Percentiles rank a stretch among this genome's conserved stretches.
phyloP scores from a whole-genome alignment of 2,888 invertebrate species.

The Parascotia fuliginaria region DNA sequence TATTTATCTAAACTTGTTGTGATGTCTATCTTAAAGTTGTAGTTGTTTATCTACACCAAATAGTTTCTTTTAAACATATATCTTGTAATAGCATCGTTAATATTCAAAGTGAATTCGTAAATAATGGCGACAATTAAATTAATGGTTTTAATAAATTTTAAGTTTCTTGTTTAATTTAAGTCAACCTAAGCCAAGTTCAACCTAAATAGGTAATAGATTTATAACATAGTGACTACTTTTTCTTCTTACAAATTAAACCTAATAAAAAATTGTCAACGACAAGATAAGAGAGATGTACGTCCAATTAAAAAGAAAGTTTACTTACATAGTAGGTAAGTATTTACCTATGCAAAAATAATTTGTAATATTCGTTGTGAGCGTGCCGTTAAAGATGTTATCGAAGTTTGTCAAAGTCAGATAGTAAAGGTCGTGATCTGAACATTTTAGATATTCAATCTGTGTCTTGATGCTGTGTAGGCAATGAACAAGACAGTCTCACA shows the following conservation, averaged over 20 bases:
- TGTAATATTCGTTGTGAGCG: constrained; percentile 47
- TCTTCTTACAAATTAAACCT: constrained; percentile 24
- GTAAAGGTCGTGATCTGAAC: constrained; percentile 61
- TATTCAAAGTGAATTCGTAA: constrained; percentile 7
- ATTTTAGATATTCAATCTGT: constrained; percentile 51
- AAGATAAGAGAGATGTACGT: constrained; percentile 21
- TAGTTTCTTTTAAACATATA: constrained; percentile 1
- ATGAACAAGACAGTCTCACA: constrained; percentile 37
- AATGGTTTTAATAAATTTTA: constrained; percentile 21
- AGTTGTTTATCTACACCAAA: constrained; percentile 3
- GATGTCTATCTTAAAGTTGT: too few relatives aligned
- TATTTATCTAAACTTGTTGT: too few relatives aligned
- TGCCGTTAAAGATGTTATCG: constrained; percentile 57
- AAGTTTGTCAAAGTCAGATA: constrained; percentile 57
- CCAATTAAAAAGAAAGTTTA: constrained; percentile 33
- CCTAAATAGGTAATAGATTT: constrained; percentile 15
- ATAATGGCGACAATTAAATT: constrained; percentile 25
- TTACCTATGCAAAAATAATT: constrained; percentile 44
- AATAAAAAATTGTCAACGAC: constrained; percentile 19
- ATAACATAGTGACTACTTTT: constrained; percentile 17
- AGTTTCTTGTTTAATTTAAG: constrained; percentile 8
- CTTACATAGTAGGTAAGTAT: too few relatives aligned
- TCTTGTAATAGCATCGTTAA: not conserved
- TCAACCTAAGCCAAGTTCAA: constrained; percentile 9
- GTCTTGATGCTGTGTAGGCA: constrained; percentile 45